Conservation (phyloP, 2,888 invertebrate genomes). For the Copidosoma aretas region DNA sequence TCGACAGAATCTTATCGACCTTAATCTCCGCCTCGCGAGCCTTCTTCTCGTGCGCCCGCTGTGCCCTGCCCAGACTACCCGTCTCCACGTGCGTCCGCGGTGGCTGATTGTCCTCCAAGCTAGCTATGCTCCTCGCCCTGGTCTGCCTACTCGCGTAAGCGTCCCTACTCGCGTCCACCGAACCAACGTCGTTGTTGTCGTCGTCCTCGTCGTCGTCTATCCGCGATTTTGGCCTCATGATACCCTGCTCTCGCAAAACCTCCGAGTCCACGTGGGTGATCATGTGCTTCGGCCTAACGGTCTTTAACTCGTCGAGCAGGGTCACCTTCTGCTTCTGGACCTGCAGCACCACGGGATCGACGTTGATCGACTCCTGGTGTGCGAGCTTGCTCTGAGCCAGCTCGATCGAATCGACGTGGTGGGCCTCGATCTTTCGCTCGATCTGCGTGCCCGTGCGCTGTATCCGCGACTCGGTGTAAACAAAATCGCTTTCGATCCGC, state of each 20-base stretch:
- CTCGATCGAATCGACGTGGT: conserved; percentile 52
- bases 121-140: conserved; percentile 56
- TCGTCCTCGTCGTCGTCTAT: conserved; percentile 61
- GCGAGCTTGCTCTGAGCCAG: conserved; percentile 42
- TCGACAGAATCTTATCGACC: conserved; percentile 48
- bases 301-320: conserved; percentile 58
- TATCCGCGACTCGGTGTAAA: conserved; percentile 56
- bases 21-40: conserved; percentile 48
- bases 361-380: conserved; percentile 52
- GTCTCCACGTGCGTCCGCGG: conserved; percentile 54
- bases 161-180: conserved; percentile 48
- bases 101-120: conserved; percentile 52
- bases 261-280: conserved; percentile 61
- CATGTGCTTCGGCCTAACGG: conserved; percentile 55
- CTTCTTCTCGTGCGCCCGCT: conserved; percentile 50
- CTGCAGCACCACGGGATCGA: conserved; percentile 56
- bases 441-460: conserved; percentile 57
- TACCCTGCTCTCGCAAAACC: conserved; percentile 58
- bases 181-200: conserved; percentile 57
- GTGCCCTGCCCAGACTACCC: conserved; percentile 56
- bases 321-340: conserved; percentile 57
- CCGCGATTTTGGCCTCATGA: conserved; percentile 60
- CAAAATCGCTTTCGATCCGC: conserved; percentile 43
- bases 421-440: conserved; percentile 55
- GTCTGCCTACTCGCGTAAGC: conserved; percentile 46